Evolutionary conservation across 2,113 vertebrate species (phyloP).

Genomic region (Hirundichthys speculiger): DNA sequence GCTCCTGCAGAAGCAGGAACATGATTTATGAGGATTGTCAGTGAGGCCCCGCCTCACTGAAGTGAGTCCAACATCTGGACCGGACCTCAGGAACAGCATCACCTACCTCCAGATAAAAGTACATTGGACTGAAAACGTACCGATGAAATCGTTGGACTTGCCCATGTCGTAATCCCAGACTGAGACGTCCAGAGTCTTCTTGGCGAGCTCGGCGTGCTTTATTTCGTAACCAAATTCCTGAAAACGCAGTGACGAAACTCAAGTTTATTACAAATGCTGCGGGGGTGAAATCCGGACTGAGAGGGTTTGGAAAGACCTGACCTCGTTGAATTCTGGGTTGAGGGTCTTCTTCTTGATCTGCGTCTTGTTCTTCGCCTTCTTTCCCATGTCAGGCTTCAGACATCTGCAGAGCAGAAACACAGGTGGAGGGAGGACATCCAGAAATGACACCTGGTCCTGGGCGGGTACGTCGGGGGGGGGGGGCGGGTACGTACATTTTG

Average conservation of each 20-base stretch:
- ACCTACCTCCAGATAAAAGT: too few relatives aligned
- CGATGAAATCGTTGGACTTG: constrained; percentile 94
- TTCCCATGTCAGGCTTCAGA: constrained; percentile 97
- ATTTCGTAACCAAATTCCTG: constrained; percentile 97
- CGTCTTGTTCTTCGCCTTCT: constrained; percentile 96
- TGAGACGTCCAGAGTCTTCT: constrained; percentile 93
- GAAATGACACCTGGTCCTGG: neutral
- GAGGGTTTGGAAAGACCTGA: constrained; percentile 46
- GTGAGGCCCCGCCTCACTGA: too few relatives aligned
- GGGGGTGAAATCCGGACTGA: constrained; percentile 16
- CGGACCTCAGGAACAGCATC: too few relatives aligned
- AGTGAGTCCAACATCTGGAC: too few relatives aligned
- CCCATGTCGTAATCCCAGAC: constrained; percentile 99
- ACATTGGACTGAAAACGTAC: too few relatives aligned
- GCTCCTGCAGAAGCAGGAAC: too few relatives aligned
- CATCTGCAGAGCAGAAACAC: constrained; percentile 72
- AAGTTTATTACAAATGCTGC: constrained; percentile 57
- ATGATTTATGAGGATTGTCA: too few relatives aligned
- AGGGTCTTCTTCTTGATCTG: constrained; percentile 97
- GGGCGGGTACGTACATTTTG: constrained; percentile 85
- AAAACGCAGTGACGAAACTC: constrained; percentile 23
- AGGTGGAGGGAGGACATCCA: too few relatives aligned
- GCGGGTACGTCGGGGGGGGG: neutral
- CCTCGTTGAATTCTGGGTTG: constrained; percentile 97
- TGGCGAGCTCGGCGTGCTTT: constrained; percentile 92